Conservation (phyloP, 2,113 vertebrate genomes). For the Pangasianodon gigas region DNA sequence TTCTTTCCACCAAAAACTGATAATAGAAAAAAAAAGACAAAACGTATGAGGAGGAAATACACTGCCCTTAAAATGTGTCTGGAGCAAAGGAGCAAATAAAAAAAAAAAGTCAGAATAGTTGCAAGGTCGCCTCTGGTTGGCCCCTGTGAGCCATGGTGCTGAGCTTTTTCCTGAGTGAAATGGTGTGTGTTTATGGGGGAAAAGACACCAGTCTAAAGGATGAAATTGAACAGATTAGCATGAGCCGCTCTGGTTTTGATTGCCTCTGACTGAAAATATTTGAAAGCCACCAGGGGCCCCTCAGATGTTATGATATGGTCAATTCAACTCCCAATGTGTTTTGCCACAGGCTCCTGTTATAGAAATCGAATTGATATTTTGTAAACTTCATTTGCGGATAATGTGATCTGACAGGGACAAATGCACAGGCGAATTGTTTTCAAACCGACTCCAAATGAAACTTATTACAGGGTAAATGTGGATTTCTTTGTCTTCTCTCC, state of each 20-base stretch:
- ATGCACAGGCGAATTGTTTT: conserved; percentile 96
- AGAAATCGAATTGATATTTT: conserved; percentile 99
- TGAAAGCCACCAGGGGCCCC: conserved; percentile 88
- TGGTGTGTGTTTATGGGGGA: conserved; percentile 76
- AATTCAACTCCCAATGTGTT: conserved; percentile 79
- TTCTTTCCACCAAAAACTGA: conserved; percentile 30
- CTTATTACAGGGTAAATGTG: conserved; percentile 97
- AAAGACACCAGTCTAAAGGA: conserved; percentile 90
- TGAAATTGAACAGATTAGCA: conserved; percentile 96
- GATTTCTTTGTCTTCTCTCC: conserved; percentile 87
- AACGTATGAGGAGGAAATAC: conserved; percentile 27
- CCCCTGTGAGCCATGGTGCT: conserved; percentile 24
- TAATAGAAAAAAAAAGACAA: conserved; percentile 18
- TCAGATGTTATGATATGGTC: conserved; percentile 83
- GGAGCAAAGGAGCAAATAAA: conserved; percentile 43
- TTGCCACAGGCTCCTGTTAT: conserved; percentile 79
- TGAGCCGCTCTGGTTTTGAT: conserved; percentile 89
- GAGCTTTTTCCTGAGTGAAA: conserved; percentile 33
- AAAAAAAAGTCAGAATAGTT: conserved; percentile 28
- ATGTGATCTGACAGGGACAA: conserved; percentile 99
- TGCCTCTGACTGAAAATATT: conserved; percentile 93
- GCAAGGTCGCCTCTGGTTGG: conserved; percentile 44
- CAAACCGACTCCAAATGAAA: conserved; percentile 97
- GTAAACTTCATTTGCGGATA: conserved; percentile 99
- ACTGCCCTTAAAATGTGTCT: conserved; percentile 40